Percentiles rank a stretch among this genome's conserved stretches.
phyloP scores from a whole-genome alignment of 2,797 vertebrate species.

The Sebastes itinus region DNA sequence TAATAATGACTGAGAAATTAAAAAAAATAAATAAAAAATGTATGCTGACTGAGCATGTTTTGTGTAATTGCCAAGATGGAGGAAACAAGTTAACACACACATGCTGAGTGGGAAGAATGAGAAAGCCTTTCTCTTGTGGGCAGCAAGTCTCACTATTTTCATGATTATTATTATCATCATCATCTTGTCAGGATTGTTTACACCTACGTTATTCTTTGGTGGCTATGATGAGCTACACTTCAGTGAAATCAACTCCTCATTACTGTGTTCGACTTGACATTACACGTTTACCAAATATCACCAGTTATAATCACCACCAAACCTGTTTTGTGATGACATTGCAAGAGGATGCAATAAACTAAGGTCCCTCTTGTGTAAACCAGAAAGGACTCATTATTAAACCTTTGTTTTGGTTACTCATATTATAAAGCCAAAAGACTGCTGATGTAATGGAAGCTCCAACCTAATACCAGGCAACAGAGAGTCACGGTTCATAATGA shows the following conservation, averaged over 20 bases:
- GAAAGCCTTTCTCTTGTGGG: conserved; percentile 49
- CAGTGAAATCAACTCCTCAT: neutral
- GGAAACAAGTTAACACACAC: conserved; percentile 43
- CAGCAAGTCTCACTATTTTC: conserved; percentile 25
- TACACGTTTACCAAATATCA: neutral
- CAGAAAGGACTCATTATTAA: neutral
- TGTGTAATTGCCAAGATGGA: conserved; percentile 12
- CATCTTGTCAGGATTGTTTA: conserved; percentile 23
- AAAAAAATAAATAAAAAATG: neutral
- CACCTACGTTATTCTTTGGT: conserved; percentile 27
- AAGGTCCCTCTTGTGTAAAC: neutral
- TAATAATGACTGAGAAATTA: neutral
- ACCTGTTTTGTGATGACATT: neutral
- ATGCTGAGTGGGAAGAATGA: conserved; percentile 54
- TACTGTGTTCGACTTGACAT: neutral
- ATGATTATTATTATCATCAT: conserved; percentile 47
- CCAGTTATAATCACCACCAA: neutral
- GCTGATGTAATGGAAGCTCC: neutral
- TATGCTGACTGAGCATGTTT: neutral
- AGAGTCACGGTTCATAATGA: neutral
- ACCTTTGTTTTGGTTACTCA: neutral
- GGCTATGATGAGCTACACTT: conserved; percentile 1
- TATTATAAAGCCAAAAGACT: neutral
- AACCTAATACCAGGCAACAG: neutral
- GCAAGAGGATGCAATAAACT: neutral